Conservation (phyloP, 1,140 invertebrate species). For the honey bee (Apis mellifera) region Amel_HAv3.1 CM009931.2:6785501-6786000, state of each 20-base stretch:
- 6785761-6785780: conserved; percentile 55
- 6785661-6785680: conserved; percentile 34
- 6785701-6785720: conserved; percentile 74
- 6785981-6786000: too few relatives aligned
- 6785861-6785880: conserved; percentile 44
- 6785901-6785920: conserved; percentile 1
- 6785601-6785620: too few relatives aligned
- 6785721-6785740: conserved; percentile 61
- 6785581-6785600: too few relatives aligned
- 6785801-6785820: conserved; percentile 16
- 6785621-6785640: neutral
- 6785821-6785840: conserved; percentile 27
- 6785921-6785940: neutral
- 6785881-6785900: conserved; percentile 44
- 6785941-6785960: neutral
- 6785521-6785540: too few relatives aligned
- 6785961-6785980: neutral
- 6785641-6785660: neutral
- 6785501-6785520: too few relatives aligned
- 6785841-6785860: conserved; percentile 25
- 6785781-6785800: conserved; percentile 31
- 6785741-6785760: conserved; percentile 62
- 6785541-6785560: too few relatives aligned
- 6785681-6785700: conserved; percentile 32
- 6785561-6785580: too few relatives aligned